Evolutionary conservation across 2,888 invertebrate species (phyloP).

Genomic region (Tachina lurida): DNA sequence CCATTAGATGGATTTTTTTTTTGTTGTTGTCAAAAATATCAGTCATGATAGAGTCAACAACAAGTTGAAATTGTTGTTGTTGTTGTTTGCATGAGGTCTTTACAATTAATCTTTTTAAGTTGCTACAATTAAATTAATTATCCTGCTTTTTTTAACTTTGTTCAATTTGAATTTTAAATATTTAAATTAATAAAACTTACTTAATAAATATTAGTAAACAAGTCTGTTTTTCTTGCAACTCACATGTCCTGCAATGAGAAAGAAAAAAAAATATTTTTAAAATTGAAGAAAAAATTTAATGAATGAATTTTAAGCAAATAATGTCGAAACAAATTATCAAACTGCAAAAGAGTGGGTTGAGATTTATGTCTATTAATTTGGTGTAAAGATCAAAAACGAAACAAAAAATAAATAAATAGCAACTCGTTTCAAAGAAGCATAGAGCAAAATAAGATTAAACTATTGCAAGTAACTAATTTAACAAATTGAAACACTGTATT

Average conservation of each 20-base stretch:
- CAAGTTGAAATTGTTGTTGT: neutral
- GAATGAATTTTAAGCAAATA: neutral
- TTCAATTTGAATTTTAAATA: slow-evolving; percentile 23
- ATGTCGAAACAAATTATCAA: slow-evolving; percentile 39
- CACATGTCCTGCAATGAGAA: slow-evolving; percentile 33
- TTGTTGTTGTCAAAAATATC: slow-evolving; percentile 49
- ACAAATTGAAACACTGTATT: no score
- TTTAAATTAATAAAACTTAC: slow-evolving; percentile 29
- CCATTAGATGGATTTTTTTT: slow-evolving; percentile 64
- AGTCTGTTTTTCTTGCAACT: neutral
- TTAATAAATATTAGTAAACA: neutral
- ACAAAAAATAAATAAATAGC: neutral
- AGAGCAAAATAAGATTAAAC: neutral
- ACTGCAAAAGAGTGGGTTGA: slow-evolving; percentile 38
- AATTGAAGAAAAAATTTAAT: slow-evolving; percentile 12
- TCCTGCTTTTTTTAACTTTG: slow-evolving; percentile 23
- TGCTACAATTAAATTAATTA: slow-evolving; percentile 63
- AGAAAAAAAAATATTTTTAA: slow-evolving; percentile 15
- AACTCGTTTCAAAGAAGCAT: neutral
- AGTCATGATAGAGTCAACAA: slow-evolving; percentile 30
- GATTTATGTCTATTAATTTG: slow-evolving; percentile 29
- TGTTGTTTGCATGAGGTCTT: neutral
- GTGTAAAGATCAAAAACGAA: neutral
- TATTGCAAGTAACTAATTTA: no score
- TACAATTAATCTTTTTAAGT: slow-evolving; percentile 37